Percentiles rank a stretch among this genome's conserved stretches.
Conservation (phyloP, 2,797 vertebrate species). For the Acanthurus tractus region DNA sequence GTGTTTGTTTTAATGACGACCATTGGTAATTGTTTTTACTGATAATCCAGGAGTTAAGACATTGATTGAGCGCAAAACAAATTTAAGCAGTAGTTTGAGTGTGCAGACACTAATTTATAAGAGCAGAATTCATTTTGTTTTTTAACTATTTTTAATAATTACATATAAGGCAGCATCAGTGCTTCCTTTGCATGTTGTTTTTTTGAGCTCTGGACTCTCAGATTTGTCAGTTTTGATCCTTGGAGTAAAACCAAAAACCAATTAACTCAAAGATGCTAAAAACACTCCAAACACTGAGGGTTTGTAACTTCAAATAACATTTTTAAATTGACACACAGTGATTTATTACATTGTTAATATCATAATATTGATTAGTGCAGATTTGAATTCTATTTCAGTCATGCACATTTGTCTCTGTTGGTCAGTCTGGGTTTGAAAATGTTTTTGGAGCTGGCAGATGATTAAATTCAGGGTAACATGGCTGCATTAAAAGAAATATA, state of each 20-base stretch:
- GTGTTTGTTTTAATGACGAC: background rate
- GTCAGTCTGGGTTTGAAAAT: conserved; percentile 5
- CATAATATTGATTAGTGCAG: background rate
- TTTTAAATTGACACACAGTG: background rate
- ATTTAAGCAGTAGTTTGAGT: conserved; percentile 7
- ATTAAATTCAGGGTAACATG: conserved; percentile 10
- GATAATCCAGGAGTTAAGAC: conserved; percentile 9
- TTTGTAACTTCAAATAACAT: background rate
- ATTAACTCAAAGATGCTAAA: no score
- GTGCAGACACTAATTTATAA: background rate
- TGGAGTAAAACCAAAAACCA: no score
- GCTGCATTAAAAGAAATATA: conserved; percentile 14
- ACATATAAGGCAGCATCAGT: no score
- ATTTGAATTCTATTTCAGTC: background rate
- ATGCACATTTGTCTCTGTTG: no score
- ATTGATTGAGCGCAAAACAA: conserved; percentile 19
- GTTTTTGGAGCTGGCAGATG: conserved; percentile 4
- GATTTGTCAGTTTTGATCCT: no score
- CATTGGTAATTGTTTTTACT: conserved; percentile 23
- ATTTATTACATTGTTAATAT: background rate
- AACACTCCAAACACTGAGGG: background rate
- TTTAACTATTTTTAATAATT: no score
- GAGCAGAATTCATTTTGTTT: background rate
- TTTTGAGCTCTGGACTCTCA: no score
- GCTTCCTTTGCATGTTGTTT: no score